Evolutionary conservation across 2,797 vertebrate species (phyloP).

Genomic region (Galagoides demidoff): DNA sequence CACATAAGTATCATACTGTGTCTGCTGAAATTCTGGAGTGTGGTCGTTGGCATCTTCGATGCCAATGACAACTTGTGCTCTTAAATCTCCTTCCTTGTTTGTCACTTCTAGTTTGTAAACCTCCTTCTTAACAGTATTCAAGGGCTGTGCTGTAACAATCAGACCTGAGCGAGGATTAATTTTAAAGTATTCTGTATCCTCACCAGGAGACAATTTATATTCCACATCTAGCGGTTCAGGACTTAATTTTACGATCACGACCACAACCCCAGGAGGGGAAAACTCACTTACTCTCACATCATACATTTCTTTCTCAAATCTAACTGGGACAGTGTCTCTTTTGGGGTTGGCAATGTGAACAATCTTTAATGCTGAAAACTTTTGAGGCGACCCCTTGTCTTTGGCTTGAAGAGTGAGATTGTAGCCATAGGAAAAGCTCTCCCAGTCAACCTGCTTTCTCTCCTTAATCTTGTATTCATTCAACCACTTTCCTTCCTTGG

Average conservation of each 20-base stretch:
- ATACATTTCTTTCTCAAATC: slow-evolving; percentile 93
- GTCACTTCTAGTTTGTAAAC: slow-evolving; percentile 91
- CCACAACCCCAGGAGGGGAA: slow-evolving; percentile 94
- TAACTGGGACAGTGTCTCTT: slow-evolving; percentile 84
- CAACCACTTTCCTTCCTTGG: slow-evolving; percentile 90
- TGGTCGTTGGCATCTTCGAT: slow-evolving; percentile 96
- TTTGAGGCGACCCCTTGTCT: slow-evolving; percentile 94
- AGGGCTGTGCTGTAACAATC: slow-evolving; percentile 92
- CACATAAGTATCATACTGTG: slow-evolving; percentile 92
- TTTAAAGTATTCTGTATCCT: slow-evolving; percentile 92
- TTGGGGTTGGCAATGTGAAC: slow-evolving; percentile 90
- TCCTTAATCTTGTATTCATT: slow-evolving; percentile 93
- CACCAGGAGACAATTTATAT: slow-evolving; percentile 91
- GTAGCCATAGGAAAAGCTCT: slow-evolving; percentile 90
- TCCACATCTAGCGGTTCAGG: slow-evolving; percentile 92
- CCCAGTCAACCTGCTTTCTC: slow-evolving; percentile 91
- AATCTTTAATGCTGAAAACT: slow-evolving; percentile 91
- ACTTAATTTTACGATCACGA: slow-evolving; percentile 91
- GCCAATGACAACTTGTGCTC: slow-evolving; percentile 90
- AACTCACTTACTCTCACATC: slow-evolving; percentile 94
- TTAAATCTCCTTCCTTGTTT: slow-evolving; percentile 89
- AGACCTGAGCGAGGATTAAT: slow-evolving; percentile 94
- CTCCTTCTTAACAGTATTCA: slow-evolving; percentile 90
- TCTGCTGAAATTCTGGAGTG: slow-evolving; percentile 93
- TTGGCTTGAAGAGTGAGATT: slow-evolving; percentile 97